Evolutionary conservation across 2,113 vertebrate species (phyloP).

Genomic region (Dicentrarchus labrax): DNA sequence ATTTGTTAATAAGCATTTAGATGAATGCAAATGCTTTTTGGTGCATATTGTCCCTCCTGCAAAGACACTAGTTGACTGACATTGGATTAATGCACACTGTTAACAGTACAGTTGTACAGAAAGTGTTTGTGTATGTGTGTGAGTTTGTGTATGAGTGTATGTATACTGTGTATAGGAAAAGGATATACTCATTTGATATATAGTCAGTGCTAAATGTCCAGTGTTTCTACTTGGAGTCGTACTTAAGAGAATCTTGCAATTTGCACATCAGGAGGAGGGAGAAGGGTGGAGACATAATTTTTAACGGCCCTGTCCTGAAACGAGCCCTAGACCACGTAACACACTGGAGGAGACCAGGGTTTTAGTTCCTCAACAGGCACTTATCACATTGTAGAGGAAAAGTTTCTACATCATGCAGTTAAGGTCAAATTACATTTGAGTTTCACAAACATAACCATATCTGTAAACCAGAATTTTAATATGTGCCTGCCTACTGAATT

Average conservation of each 20-base stretch:
- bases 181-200: constrained; percentile 68
- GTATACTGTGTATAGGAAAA: constrained; percentile 73
- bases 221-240: constrained; percentile 91
- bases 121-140: constrained; percentile 62
- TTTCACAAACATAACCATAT: constrained; percentile 21
- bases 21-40: constrained; percentile 41
- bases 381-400: constrained; percentile 46
- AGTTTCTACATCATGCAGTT: constrained; percentile 28
- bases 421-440: constrained; percentile 46
- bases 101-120: constrained; percentile 41
- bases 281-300: constrained; percentile 86
- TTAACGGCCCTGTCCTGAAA: constrained; percentile 56
- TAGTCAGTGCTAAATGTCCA: constrained; percentile 87
- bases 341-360: constrained; percentile 72
- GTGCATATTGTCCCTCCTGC: constrained; percentile 50
- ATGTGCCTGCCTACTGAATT: constrained; percentile 74
- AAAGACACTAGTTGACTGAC: constrained; percentile 66
- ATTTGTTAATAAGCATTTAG: constrained; percentile 34
- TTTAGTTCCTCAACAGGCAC: constrained; percentile 64
- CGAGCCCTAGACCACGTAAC: constrained; percentile 54
- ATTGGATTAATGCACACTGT: constrained; percentile 46
- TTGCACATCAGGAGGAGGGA: constrained; percentile 95
- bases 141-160: constrained; percentile 62
- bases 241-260: constrained; percentile 98
- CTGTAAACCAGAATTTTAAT: constrained; percentile 32